Evolutionary conservation across 2,888 invertebrate species (phyloP).

Genomic region (Sphinx pinastri): DNA sequence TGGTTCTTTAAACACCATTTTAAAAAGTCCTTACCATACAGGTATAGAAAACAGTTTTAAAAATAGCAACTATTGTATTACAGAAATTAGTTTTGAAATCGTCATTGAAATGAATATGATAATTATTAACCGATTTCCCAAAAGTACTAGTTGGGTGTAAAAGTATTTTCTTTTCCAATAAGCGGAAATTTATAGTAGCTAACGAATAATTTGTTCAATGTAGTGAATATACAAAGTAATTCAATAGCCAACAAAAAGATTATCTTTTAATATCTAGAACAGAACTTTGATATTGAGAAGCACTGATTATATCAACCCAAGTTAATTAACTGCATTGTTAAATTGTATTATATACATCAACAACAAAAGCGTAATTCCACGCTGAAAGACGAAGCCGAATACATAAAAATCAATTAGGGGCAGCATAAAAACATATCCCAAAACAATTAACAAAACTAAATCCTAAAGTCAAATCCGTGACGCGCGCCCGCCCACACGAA

Average conservation of each 20-base stretch:
- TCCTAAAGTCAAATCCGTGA: conserved; percentile 69
- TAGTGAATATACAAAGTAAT: too few relatives aligned
- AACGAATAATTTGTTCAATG: background rate
- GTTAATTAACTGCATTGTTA: conserved; percentile 22
- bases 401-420: conserved; percentile 58
- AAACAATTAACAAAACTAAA: conserved; percentile 77
- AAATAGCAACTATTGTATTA: too few relatives aligned
- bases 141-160: background rate
- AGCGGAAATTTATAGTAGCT: background rate
- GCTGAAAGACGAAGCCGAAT: conserved; percentile 30
- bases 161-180: background rate
- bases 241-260: too few relatives aligned
- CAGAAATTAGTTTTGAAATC: too few relatives aligned
- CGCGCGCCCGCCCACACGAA: conserved; percentile 80
- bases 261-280: background rate
- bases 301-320: conserved; percentile 6
- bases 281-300: background rate
- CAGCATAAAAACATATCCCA: conserved; percentile 60
- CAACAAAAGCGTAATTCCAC: conserved; percentile 25
- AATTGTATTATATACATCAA: conserved; percentile 17
- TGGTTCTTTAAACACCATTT: too few relatives aligned
- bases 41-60: too few relatives aligned
- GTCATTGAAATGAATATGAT: too few relatives aligned
- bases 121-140: background rate
- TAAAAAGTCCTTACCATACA: too few relatives aligned